Conservation (phyloP, 2,797 vertebrate species). For the Capromys pilorides region DNA sequence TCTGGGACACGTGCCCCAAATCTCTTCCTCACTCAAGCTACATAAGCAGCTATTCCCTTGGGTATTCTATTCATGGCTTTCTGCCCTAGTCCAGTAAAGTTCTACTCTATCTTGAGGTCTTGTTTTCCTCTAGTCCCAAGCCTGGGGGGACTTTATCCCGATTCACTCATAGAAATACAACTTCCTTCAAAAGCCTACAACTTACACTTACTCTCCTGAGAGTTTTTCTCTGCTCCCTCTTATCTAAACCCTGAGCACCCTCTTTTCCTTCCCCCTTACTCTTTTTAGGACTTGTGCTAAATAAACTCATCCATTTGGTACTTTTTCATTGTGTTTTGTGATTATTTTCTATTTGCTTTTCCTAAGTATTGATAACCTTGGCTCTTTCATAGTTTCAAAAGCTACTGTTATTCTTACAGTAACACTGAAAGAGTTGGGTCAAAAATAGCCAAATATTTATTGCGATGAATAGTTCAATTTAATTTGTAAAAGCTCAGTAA, state of each 20-base stretch:
- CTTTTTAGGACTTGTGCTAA: neutral
- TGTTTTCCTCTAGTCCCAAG: neutral
- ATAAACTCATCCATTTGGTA: neutral
- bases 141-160: neutral
- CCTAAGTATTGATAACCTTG: neutral
- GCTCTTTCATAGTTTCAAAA: slow-evolving; percentile 6
- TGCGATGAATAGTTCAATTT: neutral
- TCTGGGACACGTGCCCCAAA: neutral
- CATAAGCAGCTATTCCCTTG: neutral
- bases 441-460: neutral
- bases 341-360: neutral
- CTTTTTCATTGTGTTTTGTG: slow-evolving; percentile 24
- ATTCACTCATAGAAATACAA: neutral
- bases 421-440: neutral
- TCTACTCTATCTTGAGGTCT: neutral
- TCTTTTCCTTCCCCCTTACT: neutral
- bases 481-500: neutral
- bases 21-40: neutral
- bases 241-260: neutral
- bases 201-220: neutral
- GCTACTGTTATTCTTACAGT: neutral
- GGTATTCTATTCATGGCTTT: neutral
- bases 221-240: neutral
- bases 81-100: neutral
- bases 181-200: neutral